These are phyloP conservation scores for Drosophila bunnanda DNA, from an alignment of 2,888 invertebrate genomes.

Conservation along the genomic window DNA sequence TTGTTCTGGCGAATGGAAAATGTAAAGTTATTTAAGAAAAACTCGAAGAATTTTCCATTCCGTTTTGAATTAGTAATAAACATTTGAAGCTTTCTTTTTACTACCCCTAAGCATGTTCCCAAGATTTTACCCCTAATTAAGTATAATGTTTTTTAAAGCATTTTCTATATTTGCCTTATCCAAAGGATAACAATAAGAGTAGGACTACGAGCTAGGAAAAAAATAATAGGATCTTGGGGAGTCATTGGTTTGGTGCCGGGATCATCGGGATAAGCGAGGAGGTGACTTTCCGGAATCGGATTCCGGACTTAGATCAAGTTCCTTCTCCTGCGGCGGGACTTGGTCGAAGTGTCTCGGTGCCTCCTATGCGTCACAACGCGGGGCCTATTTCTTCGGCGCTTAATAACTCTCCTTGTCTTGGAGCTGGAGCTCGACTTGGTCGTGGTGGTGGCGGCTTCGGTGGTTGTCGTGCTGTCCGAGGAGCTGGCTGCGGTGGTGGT, in stretches of 20 bases:
- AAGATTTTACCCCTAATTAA: too few relatives aligned
- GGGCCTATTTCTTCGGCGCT: not conserved
- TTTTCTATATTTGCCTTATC: slow-evolving; percentile 2
- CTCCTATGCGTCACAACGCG: rapidly evolving
- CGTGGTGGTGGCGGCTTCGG: not conserved
- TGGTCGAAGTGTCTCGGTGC: not conserved
- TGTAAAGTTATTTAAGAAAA: not conserved
- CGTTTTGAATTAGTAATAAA: not conserved
- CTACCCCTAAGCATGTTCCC: not conserved
- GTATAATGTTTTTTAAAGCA: too few relatives aligned
- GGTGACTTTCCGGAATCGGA: too few relatives aligned
- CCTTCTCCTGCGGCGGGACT: not conserved
- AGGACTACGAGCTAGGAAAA: not conserved
- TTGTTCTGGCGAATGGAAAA: too few relatives aligned
- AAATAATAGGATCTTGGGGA: not conserved
- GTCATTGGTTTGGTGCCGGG: not conserved
- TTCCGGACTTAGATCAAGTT: not conserved
- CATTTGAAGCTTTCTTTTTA: not conserved
- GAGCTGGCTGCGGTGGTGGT: not conserved
- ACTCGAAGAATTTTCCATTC: not conserved
- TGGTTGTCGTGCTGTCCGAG: not conserved
- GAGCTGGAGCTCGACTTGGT: not conserved
- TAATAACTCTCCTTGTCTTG: not conserved
- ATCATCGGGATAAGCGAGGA: not conserved
- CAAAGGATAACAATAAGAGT: not conserved